Evolutionary conservation across 2,113 vertebrate species (phyloP), one percentile per base, ranked within the genome.

Genomic region (Gorilla gorilla): DNA sequence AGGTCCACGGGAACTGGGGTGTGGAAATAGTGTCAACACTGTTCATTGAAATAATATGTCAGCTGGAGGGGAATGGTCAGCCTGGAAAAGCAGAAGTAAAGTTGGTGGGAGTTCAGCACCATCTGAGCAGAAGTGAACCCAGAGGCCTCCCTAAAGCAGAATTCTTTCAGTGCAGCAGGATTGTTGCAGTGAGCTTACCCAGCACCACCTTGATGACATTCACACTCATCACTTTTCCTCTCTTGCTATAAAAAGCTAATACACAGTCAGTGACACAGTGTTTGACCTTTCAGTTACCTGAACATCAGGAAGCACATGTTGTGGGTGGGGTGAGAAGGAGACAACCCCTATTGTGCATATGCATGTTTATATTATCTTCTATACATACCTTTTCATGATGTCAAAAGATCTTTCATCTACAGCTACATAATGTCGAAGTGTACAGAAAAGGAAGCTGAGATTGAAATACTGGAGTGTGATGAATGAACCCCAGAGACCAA

Each of bases 381-480:
- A 79, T 79, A 13, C 7, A 5, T 23, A 22, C 11, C 5, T 43
- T 90, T 68, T 35, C 35, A 35, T 16, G 20, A 85, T 13, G 16
- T 2, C 52, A 32, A 73, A 93, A 83, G 20, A 35, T 10, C 35
- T 88, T 32, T 30, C 1, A 14, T 27, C 4, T 72, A 8, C 43
- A 40, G 14, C 22, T n/a, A 55, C 8, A 5, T 0, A 4, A 17
- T 12, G 2, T 35, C 81, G 73, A 16, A n/a, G 8, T 18, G 18
- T 68, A 7, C 4, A 22, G 38, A 66, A 38, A 68, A 83, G 1
- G 9, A 38, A 40, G 20, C 52, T 80, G 83, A 84, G 52, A 32
- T 61, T 79, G 13, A 38, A 45, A 35, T 14, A 30, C 4, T 40
- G 4, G 18, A 82, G 14, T 76, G 7, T 40, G 20, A 61, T 17